A percentile compares a stretch with the other conserved stretches of the same genome.
phyloP scores from a whole-genome alignment of 2,888 invertebrate species.

The Masnerella sp. region DNA sequence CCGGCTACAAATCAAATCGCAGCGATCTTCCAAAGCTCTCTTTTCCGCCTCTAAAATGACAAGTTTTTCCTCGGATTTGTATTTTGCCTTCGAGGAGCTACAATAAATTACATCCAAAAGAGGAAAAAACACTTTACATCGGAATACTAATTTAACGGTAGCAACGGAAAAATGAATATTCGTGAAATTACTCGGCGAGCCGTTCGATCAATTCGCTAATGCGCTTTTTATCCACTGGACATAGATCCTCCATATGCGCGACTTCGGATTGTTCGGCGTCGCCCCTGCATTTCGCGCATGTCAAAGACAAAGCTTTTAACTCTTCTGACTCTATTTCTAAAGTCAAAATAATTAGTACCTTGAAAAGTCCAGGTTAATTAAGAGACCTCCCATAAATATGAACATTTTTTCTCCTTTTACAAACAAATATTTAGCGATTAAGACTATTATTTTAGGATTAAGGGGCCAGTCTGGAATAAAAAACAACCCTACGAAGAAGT shows the following conservation, averaged over 20 bases:
- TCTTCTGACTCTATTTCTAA: slow-evolving; percentile 32
- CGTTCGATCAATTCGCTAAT: slow-evolving; percentile 47
- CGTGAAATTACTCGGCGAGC: slow-evolving; percentile 37
- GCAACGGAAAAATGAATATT: background rate
- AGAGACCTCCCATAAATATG: no score
- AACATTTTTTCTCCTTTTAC: no score
- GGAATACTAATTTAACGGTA: background rate
- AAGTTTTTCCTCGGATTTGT: slow-evolving; percentile 34
- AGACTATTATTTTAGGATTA: no score
- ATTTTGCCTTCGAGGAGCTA: slow-evolving; percentile 37
- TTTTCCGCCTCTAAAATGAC: slow-evolving; percentile 37
- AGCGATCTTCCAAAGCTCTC: slow-evolving; percentile 37
- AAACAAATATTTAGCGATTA: no score
- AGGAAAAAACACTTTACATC: slow-evolving; percentile 6
- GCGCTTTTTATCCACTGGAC: slow-evolving; percentile 46
- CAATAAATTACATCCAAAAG: slow-evolving; percentile 10
- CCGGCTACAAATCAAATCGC: slow-evolving; percentile 17
- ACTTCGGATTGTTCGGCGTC: slow-evolving; percentile 34
- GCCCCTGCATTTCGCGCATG: slow-evolving; percentile 36
- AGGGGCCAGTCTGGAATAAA: no score
- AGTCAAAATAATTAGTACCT: no score
- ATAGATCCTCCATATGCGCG: slow-evolving; percentile 50
- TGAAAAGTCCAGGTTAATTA: no score
- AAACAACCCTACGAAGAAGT: no score
- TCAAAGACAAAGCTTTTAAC: slow-evolving; percentile 6